These are phyloP conservation scores for Microcebus tavaratra DNA, from an alignment of 2,113 vertebrate genomes.

Conservation along the genomic window DNA sequence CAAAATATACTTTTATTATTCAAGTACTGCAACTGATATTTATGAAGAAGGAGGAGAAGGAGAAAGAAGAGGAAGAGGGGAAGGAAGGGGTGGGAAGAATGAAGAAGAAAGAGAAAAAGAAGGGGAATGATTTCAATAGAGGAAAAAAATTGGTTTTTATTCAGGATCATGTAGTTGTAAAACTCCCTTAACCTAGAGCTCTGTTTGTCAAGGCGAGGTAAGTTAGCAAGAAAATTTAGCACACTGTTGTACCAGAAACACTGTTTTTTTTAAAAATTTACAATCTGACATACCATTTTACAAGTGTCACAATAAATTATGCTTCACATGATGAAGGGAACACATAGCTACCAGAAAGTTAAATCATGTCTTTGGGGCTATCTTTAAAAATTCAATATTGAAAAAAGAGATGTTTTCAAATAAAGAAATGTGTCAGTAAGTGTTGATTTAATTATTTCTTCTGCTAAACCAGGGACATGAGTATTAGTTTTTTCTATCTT, in stretches of 20 bases:
- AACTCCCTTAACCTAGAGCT: not conserved
- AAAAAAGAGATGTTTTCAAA: not conserved
- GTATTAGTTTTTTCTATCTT: not conserved
- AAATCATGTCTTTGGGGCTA: not conserved
- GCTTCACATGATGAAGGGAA: not conserved
- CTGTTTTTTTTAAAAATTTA: not conserved
- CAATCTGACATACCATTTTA: not conserved
- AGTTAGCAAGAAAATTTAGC: not conserved
- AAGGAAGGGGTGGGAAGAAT: not conserved
- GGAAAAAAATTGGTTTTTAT: too few relatives aligned
- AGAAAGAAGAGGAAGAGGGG: not conserved
- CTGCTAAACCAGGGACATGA: not conserved
- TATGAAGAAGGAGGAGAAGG: not conserved
- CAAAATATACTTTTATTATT: not conserved
- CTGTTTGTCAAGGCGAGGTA: not conserved
- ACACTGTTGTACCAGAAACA: not conserved
- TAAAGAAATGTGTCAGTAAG: not conserved
- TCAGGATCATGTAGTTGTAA: not conserved
- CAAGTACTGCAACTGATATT: not conserved
- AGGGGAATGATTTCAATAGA: not conserved
- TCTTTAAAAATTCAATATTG: not conserved
- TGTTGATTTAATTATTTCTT: not conserved
- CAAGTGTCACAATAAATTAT: not conserved
- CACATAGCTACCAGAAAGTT: not conserved
- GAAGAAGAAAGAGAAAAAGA: not conserved